Evolutionary conservation across 1,140 invertebrate genomes (phyloP), one percentile per base, ranked within the genome.

Genomic region (Arion vulgaris): DNA sequence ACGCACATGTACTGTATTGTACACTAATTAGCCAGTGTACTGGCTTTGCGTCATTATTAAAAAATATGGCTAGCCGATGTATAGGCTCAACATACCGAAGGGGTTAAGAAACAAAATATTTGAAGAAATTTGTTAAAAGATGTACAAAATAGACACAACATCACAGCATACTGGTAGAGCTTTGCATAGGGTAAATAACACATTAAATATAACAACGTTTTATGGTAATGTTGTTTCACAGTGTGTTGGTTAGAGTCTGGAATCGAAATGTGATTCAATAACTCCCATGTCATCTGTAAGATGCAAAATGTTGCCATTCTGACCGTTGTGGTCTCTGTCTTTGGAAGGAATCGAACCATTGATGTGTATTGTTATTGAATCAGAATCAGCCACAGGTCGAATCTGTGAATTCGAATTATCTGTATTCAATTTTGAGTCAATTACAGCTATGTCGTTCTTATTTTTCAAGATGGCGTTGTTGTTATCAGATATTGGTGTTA

Each of bases 301-400:
- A n/a, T 57, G 9, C 17, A 23, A 23, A 19, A 57, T 9, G 5
- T 1, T 57, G 26, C 9, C 53, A n/a, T 23, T 66, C 62, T 5
- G 4, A n/a, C 0, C 4, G n/a, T 66, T 32, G 4, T 13, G 5
- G 4, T 62, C 5, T 5, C n/a, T 66, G n/a, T 71, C 66, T 28
- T 49, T 80, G 11, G 78, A 66, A 66, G 76, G 76, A 15, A 38
- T 66, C 13, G 62, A 69, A 0, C 78, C 78, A 39, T 80, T 80
- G 2, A 71, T 49, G n/a, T 78, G 76, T 23, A 80, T 32, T 15
- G 78, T 80, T 4, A 71, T 66, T 0, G 62, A 4, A 0, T 71
- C 62, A 4, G 51, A 26, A 17, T 32, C 32, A 0, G 57, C 32
- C 2, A 53, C 0, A n/a, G 53, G 28, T n/a, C 9, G 32, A 17